Evolutionary conservation across 2,888 invertebrate species (phyloP).

Genomic region (Polyommatus icarus): DNA sequence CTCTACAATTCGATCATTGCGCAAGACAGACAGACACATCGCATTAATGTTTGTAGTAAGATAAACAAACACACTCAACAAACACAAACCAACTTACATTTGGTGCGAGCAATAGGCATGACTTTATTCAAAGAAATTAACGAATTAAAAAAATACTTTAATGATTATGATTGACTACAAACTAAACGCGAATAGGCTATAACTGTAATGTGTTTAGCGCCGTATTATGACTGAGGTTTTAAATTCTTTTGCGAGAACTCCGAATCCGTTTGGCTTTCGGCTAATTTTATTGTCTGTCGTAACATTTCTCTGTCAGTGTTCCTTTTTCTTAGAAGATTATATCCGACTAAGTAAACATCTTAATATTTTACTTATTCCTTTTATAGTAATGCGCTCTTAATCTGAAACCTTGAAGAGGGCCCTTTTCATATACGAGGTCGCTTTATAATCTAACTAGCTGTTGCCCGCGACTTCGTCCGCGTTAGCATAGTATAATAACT

Average conservation of each 20-base stretch:
- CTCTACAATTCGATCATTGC: too few species aligned
- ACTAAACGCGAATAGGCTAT: background rate
- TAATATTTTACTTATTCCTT: background rate
- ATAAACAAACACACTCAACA: too few species aligned
- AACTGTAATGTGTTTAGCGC: background rate
- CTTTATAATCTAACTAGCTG: too few species aligned
- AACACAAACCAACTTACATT: too few species aligned
- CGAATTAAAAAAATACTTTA: too few species aligned
- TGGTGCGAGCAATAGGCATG: too few species aligned
- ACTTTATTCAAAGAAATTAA: too few species aligned
- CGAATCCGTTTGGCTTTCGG: background rate
- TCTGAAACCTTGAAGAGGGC: background rate
- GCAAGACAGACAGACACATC: too few species aligned
- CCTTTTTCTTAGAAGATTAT: background rate
- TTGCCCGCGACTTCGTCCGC: too few species aligned
- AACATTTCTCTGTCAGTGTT: background rate
- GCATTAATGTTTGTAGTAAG: too few species aligned
- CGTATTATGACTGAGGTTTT: background rate
- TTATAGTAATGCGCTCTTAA: background rate
- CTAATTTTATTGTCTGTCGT: background rate
- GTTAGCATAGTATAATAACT: too few species aligned
- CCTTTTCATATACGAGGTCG: background rate
- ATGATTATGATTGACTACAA: too few species aligned
- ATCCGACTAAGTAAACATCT: background rate
- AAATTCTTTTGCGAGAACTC: background rate